Evolutionary conservation across 2,888 invertebrate species (phyloP).

Genomic region (Dermolepida albohirtum): DNA sequence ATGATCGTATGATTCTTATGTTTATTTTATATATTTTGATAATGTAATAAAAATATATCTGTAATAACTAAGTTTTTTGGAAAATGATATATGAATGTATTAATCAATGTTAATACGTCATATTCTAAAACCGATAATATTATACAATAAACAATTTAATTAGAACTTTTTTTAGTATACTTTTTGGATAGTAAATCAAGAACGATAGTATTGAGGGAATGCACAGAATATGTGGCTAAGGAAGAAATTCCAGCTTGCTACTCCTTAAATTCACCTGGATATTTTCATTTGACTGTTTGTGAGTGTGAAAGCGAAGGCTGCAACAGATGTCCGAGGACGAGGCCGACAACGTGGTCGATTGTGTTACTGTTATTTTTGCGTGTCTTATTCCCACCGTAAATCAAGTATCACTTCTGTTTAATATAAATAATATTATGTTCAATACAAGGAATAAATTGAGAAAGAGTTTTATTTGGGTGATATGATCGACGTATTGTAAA

Average conservation of each 20-base stretch:
- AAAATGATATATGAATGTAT: too few relatives aligned
- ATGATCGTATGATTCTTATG: too few relatives aligned
- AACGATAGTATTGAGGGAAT: constrained; percentile 35
- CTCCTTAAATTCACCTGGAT: neutral
- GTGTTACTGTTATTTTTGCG: constrained; percentile 40
- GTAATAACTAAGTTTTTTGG: too few relatives aligned
- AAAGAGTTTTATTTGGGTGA: constrained; percentile 19
- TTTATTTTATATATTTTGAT: too few relatives aligned
- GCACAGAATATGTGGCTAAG: constrained; percentile 7
- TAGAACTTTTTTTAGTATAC: constrained; percentile 23
- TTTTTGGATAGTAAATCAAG: constrained; percentile 24
- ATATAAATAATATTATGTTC: constrained; percentile 15
- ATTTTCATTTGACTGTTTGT: constrained; percentile 29
- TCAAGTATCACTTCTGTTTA: constrained; percentile 37
- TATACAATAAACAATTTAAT: neutral
- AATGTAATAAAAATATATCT: too few relatives aligned
- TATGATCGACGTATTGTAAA: neutral
- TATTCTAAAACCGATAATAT: neutral
- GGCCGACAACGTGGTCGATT: constrained; percentile 30
- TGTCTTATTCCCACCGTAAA: constrained; percentile 39
- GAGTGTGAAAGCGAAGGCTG: constrained; percentile 47
- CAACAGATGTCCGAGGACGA: constrained; percentile 39
- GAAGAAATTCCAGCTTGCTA: neutral
- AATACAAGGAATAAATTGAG: constrained; percentile 16
- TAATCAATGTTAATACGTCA: too few relatives aligned